phyloP scores from a whole-genome alignment of 92 coral and sea anemone genomes.

The Epizoanthus illoricatus region DNA sequence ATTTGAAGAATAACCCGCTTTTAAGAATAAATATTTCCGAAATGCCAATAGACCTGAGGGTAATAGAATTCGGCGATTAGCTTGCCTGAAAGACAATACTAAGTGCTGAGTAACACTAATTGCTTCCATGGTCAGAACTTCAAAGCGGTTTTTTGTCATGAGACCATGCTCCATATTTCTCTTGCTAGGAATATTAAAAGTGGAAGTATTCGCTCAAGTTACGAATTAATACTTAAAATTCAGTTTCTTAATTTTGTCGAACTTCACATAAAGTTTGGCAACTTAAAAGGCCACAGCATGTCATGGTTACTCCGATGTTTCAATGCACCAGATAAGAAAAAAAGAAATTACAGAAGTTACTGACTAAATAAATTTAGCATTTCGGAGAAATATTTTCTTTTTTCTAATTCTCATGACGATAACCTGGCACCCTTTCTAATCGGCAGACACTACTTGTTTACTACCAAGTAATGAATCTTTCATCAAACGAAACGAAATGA shows the following conservation, averaged over 20 bases:
- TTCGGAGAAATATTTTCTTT: no score
- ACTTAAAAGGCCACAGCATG: no score
- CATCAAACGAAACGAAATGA: conserved; percentile 11
- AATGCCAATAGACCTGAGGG: conserved; percentile 31
- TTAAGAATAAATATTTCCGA: conserved; percentile 36
- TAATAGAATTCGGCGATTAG: conserved; percentile 3
- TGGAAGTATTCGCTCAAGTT: not conserved
- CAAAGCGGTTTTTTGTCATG: not conserved
- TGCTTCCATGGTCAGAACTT: not conserved
- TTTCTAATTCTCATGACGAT: no score
- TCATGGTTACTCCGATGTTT: no score
- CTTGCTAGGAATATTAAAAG: not conserved
- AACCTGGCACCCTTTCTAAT: not conserved
- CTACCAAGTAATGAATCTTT: conserved; percentile 23
- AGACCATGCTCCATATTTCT: conserved; percentile 14
- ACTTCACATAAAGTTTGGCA: no score
- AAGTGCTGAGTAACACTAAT: not conserved
- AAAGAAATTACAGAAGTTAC: no score
- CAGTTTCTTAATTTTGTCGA: no score
- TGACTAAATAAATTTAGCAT: no score
- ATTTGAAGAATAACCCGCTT: conserved; percentile 6
- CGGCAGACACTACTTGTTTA: conserved; percentile 12
- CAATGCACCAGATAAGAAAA: no score
- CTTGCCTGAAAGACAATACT: conserved; percentile 8
- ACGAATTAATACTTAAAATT: no score